These are phyloP conservation scores for Seriola quinqueradiata DNA, from an alignment of 2,113 vertebrate species.

Conservation along the genomic window DNA sequence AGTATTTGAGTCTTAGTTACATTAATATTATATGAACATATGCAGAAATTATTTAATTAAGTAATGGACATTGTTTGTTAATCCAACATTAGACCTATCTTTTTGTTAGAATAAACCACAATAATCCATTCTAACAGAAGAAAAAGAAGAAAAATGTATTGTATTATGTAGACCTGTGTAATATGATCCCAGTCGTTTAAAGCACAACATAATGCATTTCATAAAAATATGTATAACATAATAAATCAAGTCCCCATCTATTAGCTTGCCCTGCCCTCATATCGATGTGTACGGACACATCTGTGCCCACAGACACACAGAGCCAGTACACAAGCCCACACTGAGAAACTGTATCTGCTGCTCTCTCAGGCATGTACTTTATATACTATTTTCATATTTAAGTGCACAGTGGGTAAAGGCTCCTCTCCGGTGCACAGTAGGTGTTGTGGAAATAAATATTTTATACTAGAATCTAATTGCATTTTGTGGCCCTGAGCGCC, in stretches of 20 bases:
- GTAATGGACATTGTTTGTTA: neutral
- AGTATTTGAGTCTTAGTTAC: neutral
- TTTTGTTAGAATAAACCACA: constrained; percentile 1
- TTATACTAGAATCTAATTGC: constrained; percentile 81
- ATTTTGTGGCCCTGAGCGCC: constrained; percentile 81
- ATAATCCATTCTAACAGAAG: neutral
- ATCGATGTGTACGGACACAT: constrained; percentile 36
- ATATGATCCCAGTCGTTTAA: constrained; percentile 2
- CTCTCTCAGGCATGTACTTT: constrained; percentile 69
- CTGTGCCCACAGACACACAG: constrained; percentile 37
- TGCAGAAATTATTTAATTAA: neutral
- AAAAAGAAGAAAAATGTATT: neutral
- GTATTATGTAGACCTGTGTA: neutral
- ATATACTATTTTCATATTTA: constrained; percentile 76
- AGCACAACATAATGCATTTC: constrained; percentile 23
- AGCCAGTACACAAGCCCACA: constrained; percentile 27
- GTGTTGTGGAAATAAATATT: constrained; percentile 84
- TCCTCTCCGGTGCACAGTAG: constrained; percentile 72
- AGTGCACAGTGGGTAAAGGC: constrained; percentile 65
- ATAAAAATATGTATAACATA: constrained; percentile 41
- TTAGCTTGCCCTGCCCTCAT: constrained; percentile 35
- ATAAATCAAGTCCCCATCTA: constrained; percentile 43
- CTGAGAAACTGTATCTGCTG: constrained; percentile 63
- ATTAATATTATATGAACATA: neutral
- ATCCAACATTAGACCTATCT: neutral